Evolutionary conservation across 2,113 vertebrate genomes (phyloP).

Genomic region (Thinocorus orbignyianus): DNA sequence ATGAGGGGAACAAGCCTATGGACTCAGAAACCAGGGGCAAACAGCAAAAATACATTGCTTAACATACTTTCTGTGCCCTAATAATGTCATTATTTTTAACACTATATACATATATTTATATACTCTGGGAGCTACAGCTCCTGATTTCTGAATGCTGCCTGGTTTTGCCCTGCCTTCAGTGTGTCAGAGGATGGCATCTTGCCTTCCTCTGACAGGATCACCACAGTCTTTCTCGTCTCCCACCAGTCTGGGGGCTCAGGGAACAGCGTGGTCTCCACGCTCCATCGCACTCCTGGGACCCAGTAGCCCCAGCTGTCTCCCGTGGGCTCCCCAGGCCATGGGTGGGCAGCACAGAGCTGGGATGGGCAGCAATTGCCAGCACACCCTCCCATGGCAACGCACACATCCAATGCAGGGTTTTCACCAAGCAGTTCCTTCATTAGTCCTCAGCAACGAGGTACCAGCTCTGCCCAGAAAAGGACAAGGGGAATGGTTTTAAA

Average conservation of each 20-base stretch:
- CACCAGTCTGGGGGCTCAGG: fast-evolving
- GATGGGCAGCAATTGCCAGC: not conserved
- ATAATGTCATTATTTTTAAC: not conserved
- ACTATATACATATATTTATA: not conserved
- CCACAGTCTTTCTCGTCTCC: fast-evolving
- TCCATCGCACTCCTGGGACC: fast-evolving
- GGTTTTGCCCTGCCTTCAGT: not conserved
- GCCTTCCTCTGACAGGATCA: not conserved
- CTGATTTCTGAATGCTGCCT: not conserved
- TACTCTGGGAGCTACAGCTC: not conserved
- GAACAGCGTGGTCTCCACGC: fast-evolving
- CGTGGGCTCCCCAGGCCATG: fast-evolving
- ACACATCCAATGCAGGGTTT: not conserved
- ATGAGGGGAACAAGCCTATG: not conserved
- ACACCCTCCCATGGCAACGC: not conserved
- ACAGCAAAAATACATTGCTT: not conserved
- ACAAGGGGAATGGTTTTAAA: too few species aligned
- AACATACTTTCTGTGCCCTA: not conserved
- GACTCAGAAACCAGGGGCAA: not conserved
- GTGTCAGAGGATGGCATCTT: not conserved
- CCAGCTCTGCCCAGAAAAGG: not conserved
- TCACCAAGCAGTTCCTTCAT: not conserved
- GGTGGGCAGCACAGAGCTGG: not conserved
- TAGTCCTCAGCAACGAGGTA: not conserved
- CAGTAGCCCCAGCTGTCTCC: fast-evolving